These are phyloP conservation scores for Coregonus sp. DNA, from an alignment of 2,797 vertebrate genomes.

Conservation along the genomic window DNA sequence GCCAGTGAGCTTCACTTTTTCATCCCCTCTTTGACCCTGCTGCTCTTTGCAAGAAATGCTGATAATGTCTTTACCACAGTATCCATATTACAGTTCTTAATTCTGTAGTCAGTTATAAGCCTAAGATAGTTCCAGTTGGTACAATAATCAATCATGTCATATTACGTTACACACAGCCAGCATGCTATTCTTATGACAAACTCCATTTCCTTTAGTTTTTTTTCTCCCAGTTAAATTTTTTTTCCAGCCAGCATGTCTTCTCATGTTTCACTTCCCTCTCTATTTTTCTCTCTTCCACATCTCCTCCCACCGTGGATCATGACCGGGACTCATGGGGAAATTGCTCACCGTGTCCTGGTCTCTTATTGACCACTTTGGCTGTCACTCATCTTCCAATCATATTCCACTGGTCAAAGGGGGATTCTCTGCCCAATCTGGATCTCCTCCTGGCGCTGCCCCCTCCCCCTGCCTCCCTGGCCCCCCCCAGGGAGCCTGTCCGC, in stretches of 20 bases:
- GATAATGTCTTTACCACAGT: not conserved
- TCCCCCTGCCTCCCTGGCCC: slow-evolving; percentile 70
- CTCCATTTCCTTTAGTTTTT: slow-evolving; percentile 30
- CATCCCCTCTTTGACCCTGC: slow-evolving; percentile 5
- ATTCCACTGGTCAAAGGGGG: slow-evolving; percentile 60
- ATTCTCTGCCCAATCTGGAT: slow-evolving; percentile 85
- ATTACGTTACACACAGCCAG: not conserved
- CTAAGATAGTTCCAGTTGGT: not conserved
- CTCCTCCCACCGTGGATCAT: slow-evolving; percentile 44
- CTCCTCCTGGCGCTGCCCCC: slow-evolving; percentile 76
- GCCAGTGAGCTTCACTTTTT: not conserved
- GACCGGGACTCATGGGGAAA: slow-evolving; percentile 59
- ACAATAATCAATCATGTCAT: slow-evolving; percentile 8
- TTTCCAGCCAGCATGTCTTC: slow-evolving; percentile 30
- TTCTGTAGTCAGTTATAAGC: not conserved
- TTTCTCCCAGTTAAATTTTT: slow-evolving; percentile 25
- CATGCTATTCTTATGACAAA: slow-evolving; percentile 27
- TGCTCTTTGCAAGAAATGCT: slow-evolving; percentile 12
- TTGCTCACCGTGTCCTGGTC: slow-evolving; percentile 45
- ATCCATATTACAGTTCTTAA: not conserved
- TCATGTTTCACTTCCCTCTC: slow-evolving; percentile 54
- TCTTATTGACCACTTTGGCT: slow-evolving; percentile 39
- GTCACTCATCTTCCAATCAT: slow-evolving; percentile 47
- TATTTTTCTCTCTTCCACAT: slow-evolving; percentile 40
- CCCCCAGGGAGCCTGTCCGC: slow-evolving; percentile 77